phyloP scores from a whole-genome alignment of 2,113 vertebrate species.

The Nesoenas mayeri region DNA sequence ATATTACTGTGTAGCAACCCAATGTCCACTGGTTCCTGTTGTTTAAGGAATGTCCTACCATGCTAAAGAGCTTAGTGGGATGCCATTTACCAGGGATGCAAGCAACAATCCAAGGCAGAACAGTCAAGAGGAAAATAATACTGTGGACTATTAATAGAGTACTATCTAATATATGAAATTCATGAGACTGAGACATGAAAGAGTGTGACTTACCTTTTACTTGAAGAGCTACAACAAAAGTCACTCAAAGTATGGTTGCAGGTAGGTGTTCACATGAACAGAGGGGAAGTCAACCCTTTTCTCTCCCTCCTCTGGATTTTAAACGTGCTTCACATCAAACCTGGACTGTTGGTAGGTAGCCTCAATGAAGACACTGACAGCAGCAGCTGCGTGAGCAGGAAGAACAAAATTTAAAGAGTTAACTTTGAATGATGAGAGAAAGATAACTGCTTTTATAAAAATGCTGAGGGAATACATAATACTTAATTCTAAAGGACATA shows the following conservation, averaged over 20 bases:
- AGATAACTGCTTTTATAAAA: background rate
- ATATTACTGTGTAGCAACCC: constrained; percentile 11
- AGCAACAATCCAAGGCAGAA: constrained; percentile 55
- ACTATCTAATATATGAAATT: background rate
- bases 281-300: rapidly evolving
- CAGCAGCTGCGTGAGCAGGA: background rate
- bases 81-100: constrained; percentile 62
- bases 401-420: background rate
- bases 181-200: background rate
- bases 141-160: constrained; percentile 26
- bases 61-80: constrained; percentile 68
- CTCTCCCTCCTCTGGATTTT: background rate
- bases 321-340: background rate
- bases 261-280: background rate
- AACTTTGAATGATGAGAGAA: background rate
- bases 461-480: background rate
- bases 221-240: background rate
- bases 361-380: background rate
- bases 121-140: constrained; percentile 54
- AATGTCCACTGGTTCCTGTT: constrained; percentile 41
- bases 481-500: background rate
- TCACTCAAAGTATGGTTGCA: background rate
- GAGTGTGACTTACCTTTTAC: background rate
- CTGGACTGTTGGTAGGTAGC: rapidly evolving
- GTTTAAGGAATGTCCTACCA: constrained; percentile 62